Conservation (phyloP, 1,140 invertebrate genomes). For the Dendrolimus punctatus region DNA sequence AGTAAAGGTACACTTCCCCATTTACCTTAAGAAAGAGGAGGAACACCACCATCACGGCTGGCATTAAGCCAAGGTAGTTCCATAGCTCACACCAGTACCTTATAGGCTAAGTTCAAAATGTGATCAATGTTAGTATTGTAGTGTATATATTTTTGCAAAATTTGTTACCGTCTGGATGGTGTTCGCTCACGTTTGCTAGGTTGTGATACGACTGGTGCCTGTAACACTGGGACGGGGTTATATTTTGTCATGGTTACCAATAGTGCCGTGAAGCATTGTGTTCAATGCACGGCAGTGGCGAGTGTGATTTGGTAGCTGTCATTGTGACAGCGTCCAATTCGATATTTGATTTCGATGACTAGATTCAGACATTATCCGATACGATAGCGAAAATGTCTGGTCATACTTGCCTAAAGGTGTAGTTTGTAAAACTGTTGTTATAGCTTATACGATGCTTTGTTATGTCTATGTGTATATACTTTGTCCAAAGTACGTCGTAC, state of each 20-base stretch:
- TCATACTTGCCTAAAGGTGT: constrained; percentile 7
- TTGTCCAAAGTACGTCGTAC: constrained; percentile 37
- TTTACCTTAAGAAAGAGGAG: constrained; percentile 57
- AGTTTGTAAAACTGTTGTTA: constrained; percentile 56
- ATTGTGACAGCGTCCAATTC: too few relatives aligned
- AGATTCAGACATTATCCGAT: too few relatives aligned
- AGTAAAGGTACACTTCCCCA: constrained; percentile 78
- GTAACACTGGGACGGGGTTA: too few relatives aligned
- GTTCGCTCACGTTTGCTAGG: constrained; percentile 28
- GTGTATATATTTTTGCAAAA: constrained; percentile 50
- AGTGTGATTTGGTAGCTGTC: too few relatives aligned
- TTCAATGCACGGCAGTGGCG: constrained; percentile 5
- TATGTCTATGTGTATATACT: constrained; percentile 36
- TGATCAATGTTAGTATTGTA: constrained; percentile 44
- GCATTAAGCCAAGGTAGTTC: constrained; percentile 34
- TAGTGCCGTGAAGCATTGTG: constrained; percentile 23
- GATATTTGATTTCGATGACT: too few relatives aligned
- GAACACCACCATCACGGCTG: constrained; percentile 55
- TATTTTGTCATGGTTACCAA: too few relatives aligned
- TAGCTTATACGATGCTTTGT: constrained; percentile 58
- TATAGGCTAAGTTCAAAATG: constrained; percentile 64
- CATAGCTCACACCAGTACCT: constrained; percentile 58
- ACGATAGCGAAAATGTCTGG: too few relatives aligned
- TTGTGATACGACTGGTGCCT: constrained; percentile 19
- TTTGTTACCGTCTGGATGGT: constrained; percentile 25